Conservation (phyloP, 1,140 invertebrate genomes). For the Pseudobourletiella spinata region DNA sequence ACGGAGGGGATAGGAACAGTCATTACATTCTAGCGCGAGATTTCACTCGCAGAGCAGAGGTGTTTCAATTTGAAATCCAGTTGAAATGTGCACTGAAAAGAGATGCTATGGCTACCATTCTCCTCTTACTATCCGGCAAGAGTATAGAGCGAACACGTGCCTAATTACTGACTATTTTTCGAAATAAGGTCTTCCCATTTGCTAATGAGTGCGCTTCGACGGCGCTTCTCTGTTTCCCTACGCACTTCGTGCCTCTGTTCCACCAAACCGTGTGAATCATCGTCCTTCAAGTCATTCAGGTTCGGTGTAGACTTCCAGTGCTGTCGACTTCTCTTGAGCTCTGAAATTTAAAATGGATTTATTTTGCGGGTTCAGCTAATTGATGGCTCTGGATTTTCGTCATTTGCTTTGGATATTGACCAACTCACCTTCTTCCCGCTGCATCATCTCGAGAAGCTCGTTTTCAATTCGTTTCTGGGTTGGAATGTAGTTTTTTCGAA, state of each 20-base stretch:
- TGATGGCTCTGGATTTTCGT: too few relatives aligned
- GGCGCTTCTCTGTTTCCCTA: not conserved
- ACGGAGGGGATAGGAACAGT: too few relatives aligned
- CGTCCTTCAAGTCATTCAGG: not conserved
- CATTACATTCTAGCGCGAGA: too few relatives aligned
- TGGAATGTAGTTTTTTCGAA: not conserved
- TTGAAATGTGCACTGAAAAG: too few relatives aligned
- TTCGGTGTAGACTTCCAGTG: constrained; percentile 9
- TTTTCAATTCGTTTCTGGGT: not conserved
- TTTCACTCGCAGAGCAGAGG: too few relatives aligned
- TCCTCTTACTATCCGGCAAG: too few relatives aligned
- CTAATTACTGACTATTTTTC: not conserved
- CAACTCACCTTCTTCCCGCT: constrained; percentile 8
- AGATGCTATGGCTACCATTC: too few relatives aligned
- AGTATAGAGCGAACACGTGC: too few relatives aligned
- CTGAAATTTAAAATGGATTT: not conserved
- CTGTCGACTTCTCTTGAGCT: not conserved
- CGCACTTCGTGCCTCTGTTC: not conserved
- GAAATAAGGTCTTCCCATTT: constrained; percentile 11
- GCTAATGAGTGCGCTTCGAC: constrained; percentile 5
- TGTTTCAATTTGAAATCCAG: too few relatives aligned
- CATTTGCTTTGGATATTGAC: too few relatives aligned
- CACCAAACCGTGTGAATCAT: not conserved
- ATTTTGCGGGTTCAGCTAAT: too few relatives aligned
- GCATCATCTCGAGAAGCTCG: constrained; percentile 3